These are phyloP conservation scores for Diglossa cyanea DNA, from an alignment of 2,797 vertebrate genomes.

Conservation along the genomic window DNA sequence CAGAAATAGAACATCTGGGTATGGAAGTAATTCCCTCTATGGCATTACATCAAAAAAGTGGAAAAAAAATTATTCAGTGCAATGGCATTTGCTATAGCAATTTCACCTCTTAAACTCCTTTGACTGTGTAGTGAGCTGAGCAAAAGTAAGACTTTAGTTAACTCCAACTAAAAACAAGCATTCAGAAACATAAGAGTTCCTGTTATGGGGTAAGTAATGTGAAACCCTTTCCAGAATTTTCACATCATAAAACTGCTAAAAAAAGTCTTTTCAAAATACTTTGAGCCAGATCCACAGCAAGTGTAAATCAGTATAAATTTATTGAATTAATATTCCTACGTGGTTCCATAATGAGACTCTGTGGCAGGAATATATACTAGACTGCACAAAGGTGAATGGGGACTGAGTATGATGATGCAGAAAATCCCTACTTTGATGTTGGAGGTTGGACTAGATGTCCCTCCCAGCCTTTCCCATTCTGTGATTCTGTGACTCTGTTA, in stretches of 20 bases:
- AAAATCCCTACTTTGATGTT: neutral
- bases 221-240: neutral
- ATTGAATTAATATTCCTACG: neutral
- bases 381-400: neutral
- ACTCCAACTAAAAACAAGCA: neutral
- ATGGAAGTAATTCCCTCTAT: neutral
- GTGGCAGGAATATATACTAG: neutral
- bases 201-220: neutral
- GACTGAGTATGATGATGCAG: neutral
- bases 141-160: neutral
- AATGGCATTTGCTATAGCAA: neutral
- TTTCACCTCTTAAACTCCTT: neutral
- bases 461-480: neutral
- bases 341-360: neutral
- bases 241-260: neutral
- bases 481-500: neutral
- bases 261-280: neutral
- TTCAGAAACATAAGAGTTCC: neutral
- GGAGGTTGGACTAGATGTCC: neutral
- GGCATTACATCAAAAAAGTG: neutral
- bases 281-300: neutral
- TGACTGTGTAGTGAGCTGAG: neutral
- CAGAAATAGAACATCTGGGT: neutral
- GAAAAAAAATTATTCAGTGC: neutral
- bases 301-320: neutral